A percentile compares a stretch with the other conserved stretches of the same genome.
Evolutionary conservation across 2,888 invertebrate genomes (phyloP).

Genomic region (Polydrusus pterygomalis): DNA sequence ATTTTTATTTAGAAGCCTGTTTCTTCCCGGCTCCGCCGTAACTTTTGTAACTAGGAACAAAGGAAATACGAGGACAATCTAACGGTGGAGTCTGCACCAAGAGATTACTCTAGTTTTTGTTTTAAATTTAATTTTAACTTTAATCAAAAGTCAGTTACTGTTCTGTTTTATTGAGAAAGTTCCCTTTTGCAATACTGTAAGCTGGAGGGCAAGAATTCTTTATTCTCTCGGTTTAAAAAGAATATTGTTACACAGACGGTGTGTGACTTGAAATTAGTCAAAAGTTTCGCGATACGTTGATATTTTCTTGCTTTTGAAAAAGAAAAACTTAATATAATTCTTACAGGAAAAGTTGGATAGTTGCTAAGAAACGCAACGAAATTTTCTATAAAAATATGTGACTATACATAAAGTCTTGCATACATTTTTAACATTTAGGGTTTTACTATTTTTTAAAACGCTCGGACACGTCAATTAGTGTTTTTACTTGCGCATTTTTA

Average conservation of each 20-base stretch:
- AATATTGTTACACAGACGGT: not conserved
- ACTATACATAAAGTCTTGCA: too few species aligned
- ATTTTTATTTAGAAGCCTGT: slow-evolving; percentile 27
- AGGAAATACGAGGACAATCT: slow-evolving; percentile 32
- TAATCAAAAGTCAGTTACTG: slow-evolving; percentile 45
- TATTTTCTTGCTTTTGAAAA: not conserved
- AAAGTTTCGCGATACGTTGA: not conserved
- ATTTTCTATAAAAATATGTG: too few species aligned
- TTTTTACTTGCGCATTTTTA: too few species aligned
- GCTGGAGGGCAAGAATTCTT: slow-evolving; percentile 1
- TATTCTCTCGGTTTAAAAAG: slow-evolving; percentile 5
- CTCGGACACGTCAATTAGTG: too few species aligned
- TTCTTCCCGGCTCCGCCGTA: slow-evolving; percentile 13
- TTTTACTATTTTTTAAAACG: too few species aligned
- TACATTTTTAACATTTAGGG: too few species aligned
- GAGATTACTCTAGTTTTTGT: slow-evolving; percentile 39
- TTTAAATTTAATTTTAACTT: slow-evolving; percentile 45
- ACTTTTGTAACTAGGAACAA: slow-evolving; percentile 33
- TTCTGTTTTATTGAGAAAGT: slow-evolving; percentile 26
- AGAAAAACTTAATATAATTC: not conserved
- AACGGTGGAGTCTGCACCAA: slow-evolving; percentile 12
- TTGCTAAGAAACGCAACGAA: too few species aligned
- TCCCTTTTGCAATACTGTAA: slow-evolving; percentile 8
- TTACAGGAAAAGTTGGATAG: not conserved
- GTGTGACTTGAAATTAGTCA: slow-evolving; percentile 6